Evolutionary conservation across 2,888 invertebrate genomes (phyloP).

Genomic region (Vandiemenella viatica): DNA sequence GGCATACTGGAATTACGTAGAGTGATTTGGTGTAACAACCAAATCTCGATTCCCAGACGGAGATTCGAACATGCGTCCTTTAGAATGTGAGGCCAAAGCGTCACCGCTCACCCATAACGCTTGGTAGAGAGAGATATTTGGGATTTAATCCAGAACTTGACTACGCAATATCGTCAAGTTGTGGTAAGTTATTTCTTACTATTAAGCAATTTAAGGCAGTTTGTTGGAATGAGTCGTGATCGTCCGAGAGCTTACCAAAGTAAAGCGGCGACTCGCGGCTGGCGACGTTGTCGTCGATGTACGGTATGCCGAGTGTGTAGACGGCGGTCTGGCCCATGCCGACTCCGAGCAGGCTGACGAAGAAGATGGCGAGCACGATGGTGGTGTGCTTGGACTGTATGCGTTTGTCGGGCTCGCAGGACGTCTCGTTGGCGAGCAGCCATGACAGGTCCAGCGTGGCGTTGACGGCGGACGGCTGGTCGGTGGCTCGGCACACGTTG

Average conservation of each 20-base stretch:
- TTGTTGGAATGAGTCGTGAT: not conserved
- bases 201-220: no score
- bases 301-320: slow-evolving; percentile 82
- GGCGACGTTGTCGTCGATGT: slow-evolving; percentile 86
- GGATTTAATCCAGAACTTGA: no score
- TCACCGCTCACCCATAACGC: no score
- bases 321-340: slow-evolving; percentile 88
- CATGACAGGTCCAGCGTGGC: slow-evolving; percentile 6
- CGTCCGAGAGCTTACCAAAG: slow-evolving; percentile 48
- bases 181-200: no score
- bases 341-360: slow-evolving; percentile 71
- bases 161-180: no score
- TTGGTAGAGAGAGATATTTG: no score
- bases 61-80: no score
- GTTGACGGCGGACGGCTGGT: not conserved
- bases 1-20: no score
- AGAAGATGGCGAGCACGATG: slow-evolving; percentile 74
- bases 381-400: slow-evolving; percentile 62
- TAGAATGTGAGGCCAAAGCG: no score
- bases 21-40: no score
- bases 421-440: slow-evolving; percentile 5
- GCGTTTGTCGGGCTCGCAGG: slow-evolving; percentile 43
- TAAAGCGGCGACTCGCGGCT: slow-evolving; percentile 83
- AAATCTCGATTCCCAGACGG: no score
- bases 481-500: slow-evolving; percentile 15